A percentile compares a stretch with the other conserved stretches of the same genome.
phyloP scores from a whole-genome alignment of 2,797 vertebrate genomes.

The Parauchenoglanis ngamensis region DNA sequence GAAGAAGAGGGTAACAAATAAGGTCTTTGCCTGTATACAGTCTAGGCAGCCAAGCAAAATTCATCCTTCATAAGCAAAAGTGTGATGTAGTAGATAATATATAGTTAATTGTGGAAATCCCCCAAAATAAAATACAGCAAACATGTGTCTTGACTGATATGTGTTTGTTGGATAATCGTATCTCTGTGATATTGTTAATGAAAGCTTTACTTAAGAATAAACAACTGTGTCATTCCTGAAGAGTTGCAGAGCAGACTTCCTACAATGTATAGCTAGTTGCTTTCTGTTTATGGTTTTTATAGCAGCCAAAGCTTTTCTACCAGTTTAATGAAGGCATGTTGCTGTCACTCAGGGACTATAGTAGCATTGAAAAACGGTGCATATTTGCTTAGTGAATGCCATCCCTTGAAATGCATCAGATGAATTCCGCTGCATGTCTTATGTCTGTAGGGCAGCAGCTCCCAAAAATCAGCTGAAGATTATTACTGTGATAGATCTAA shows the following conservation, averaged over 20 bases:
- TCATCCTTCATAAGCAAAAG: not conserved
- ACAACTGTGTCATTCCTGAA: not conserved
- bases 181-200: not conserved
- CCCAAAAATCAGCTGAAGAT: constrained; percentile 70
- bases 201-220: not conserved
- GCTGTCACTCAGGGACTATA: constrained; percentile 75
- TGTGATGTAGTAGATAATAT: not conserved
- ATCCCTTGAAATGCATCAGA: constrained; percentile 71
- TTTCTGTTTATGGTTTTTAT: not conserved
- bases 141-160: not conserved
- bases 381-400: constrained; percentile 76
- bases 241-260: not conserved
- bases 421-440: constrained; percentile 40
- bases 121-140: not conserved
- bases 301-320: not conserved
- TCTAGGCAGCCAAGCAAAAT: not conserved
- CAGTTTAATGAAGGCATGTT: constrained; percentile 44
- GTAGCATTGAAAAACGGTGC: constrained; percentile 67
- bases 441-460: constrained; percentile 67
- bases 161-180: not conserved
- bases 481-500: constrained; percentile 67
- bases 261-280: not conserved
- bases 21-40: not conserved
- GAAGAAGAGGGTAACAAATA: not conserved
- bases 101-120: not conserved